Evolutionary conservation across 2,888 invertebrate species (phyloP).

Genomic region (Hipparchia semele): DNA sequence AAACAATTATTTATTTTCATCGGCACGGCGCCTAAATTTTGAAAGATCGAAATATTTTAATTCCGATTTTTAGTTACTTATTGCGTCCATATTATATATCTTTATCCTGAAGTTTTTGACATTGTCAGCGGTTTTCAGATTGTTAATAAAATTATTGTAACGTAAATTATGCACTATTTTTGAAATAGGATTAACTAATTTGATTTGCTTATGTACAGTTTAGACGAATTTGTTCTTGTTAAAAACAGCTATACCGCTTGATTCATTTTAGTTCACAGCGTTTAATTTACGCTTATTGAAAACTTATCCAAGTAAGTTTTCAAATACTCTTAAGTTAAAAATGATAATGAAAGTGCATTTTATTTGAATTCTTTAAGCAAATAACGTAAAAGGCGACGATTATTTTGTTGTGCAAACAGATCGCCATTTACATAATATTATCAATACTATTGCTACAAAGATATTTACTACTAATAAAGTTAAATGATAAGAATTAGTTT

Average conservation of each 20-base stretch:
- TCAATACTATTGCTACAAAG: not conserved
- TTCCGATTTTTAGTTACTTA: conserved; percentile 37
- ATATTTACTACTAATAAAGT: not conserved
- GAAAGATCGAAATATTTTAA: conserved; percentile 55
- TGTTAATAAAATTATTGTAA: conserved; percentile 8
- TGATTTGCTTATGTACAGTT: not conserved
- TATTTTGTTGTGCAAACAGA: not conserved
- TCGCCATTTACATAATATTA: not conserved
- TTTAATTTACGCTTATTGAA: not conserved
- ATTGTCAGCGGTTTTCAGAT: conserved; percentile 35
- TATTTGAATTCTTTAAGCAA: not conserved
- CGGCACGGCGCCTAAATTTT: conserved; percentile 75
- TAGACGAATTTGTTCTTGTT: not conserved
- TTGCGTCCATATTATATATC: conserved; percentile 46
- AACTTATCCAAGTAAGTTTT: not conserved
- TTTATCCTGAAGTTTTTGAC: conserved; percentile 35
- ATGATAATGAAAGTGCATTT: not conserved
- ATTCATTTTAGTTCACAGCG: not conserved
- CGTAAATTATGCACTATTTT: not conserved
- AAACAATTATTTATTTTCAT: conserved; percentile 76
- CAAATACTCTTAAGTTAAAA: not conserved
- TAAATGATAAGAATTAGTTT: not conserved
- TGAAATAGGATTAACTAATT: no score
- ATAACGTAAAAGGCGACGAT: not conserved
- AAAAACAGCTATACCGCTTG: not conserved